Percentiles rank a stretch among this genome's conserved stretches.
Evolutionary conservation across 2,888 invertebrate species (phyloP).

Genomic region (Phengaris arion): DNA sequence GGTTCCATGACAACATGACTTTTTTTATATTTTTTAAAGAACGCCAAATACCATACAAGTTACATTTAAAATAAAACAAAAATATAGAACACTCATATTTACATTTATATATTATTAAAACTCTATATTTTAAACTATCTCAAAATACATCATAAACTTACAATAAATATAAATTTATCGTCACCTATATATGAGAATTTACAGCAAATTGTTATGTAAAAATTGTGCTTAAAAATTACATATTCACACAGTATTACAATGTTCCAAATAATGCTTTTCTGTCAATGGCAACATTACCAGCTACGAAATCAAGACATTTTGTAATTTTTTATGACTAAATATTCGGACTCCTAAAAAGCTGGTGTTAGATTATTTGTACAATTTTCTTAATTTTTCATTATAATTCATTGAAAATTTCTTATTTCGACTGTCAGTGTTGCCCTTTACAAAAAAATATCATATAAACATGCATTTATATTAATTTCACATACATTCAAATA

Average conservation of each 20-base stretch:
- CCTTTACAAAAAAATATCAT: background rate
- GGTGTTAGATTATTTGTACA: background rate
- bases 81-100: slow-evolving; percentile 39
- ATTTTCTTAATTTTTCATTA: background rate
- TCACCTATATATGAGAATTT: slow-evolving; percentile 32
- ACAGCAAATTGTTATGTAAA: slow-evolving; percentile 27
- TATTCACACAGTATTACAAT: slow-evolving; percentile 21
- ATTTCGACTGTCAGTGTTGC: background rate
- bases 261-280: background rate
- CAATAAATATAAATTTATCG: slow-evolving; percentile 38
- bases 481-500: slow-evolving; percentile 13
- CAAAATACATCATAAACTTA: slow-evolving; percentile 36
- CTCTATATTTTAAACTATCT: slow-evolving; percentile 33
- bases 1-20: too few relatives aligned
- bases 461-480: background rate
- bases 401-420: background rate
- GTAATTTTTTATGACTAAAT: background rate
- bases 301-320: too few relatives aligned
- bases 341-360: background rate
- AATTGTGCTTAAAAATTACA: slow-evolving; percentile 29
- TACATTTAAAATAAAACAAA: slow-evolving; percentile 39
- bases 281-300: background rate
- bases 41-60: slow-evolving; percentile 39
- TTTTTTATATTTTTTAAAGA: slow-evolving; percentile 48
- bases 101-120: slow-evolving; percentile 37